These are phyloP conservation scores for Eupeodes luniger DNA, from an alignment of 2,888 invertebrate genomes.

Conservation along the genomic window DNA sequence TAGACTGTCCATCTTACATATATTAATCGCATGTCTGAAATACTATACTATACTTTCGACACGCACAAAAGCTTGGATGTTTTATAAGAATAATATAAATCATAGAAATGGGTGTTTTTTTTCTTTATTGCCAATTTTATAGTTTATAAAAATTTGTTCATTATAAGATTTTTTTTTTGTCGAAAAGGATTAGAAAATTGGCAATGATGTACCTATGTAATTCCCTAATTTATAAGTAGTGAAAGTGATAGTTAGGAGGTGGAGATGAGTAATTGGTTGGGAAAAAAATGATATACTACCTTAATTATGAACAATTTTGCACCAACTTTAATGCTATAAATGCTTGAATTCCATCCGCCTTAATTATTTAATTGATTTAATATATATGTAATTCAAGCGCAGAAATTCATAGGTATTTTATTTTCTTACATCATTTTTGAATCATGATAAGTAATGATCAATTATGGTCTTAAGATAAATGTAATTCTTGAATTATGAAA, in stretches of 20 bases:
- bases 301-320: slow-evolving; percentile 1
- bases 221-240: background rate
- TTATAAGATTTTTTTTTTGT: slow-evolving; percentile 39
- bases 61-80: slow-evolving; percentile 58
- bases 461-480: too few species aligned
- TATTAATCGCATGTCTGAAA: slow-evolving; percentile 58
- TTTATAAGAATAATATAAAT: slow-evolving; percentile 52
- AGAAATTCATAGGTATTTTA: too few species aligned
- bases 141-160: slow-evolving; percentile 37
- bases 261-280: slow-evolving; percentile 24
- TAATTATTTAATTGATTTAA: too few species aligned
- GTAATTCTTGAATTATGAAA: too few species aligned
- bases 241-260: slow-evolving; percentile 47
- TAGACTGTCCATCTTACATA: slow-evolving; percentile 47
- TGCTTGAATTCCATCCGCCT: background rate
- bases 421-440: too few species aligned
- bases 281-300: slow-evolving; percentile 31
- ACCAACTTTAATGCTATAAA: background rate
- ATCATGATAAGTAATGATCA: too few species aligned
- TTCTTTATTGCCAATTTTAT: slow-evolving; percentile 43
- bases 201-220: background rate
- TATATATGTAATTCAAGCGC: too few species aligned
- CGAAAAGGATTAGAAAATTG: slow-evolving; percentile 34
- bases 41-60: slow-evolving; percentile 47
- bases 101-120: slow-evolving; percentile 37